Conservation (phyloP, 2,888 invertebrate genomes). For the Melanotus villosus region DNA sequence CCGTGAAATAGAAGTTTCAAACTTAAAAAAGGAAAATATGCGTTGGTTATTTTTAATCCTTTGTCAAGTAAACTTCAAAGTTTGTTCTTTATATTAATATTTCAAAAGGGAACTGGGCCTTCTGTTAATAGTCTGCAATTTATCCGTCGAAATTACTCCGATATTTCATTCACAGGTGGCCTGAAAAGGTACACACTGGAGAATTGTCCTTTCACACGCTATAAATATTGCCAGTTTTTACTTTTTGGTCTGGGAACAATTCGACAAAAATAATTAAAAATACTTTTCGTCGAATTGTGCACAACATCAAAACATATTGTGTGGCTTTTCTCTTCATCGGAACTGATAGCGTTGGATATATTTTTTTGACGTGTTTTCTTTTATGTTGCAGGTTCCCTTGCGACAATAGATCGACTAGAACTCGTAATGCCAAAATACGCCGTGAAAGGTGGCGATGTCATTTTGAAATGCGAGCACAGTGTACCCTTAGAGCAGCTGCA, state of each 20-base stretch:
- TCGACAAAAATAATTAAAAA: not conserved
- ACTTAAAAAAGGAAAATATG: not conserved
- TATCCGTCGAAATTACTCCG: conserved; percentile 8
- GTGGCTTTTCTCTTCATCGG: too few species aligned
- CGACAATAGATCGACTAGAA: conserved; percentile 65
- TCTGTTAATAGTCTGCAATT: conserved; percentile 10
- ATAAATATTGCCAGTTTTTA: conserved; percentile 14
- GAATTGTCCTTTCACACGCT: conserved; percentile 11
- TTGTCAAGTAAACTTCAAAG: conserved; percentile 8
- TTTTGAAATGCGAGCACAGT: conserved; percentile 82
- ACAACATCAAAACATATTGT: too few species aligned
- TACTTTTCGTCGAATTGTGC: too few species aligned
- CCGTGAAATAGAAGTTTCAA: not conserved
- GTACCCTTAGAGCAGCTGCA: conserved; percentile 81
- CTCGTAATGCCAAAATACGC: conserved; percentile 75
- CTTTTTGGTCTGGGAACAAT: not conserved
- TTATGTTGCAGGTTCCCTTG: conserved; percentile 61
- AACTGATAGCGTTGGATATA: conserved; percentile 1
- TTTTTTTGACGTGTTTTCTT: conserved; percentile 7
- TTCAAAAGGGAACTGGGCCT: conserved; percentile 3
- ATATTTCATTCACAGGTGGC: conserved; percentile 24
- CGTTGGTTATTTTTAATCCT: conserved; percentile 17
- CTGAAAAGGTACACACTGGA: conserved; percentile 8
- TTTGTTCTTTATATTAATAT: conserved; percentile 18
- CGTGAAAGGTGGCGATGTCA: conserved; percentile 79